These are phyloP conservation scores for Clamator glandarius DNA, from an alignment of 2,797 vertebrate species.

Conservation along the genomic window DNA sequence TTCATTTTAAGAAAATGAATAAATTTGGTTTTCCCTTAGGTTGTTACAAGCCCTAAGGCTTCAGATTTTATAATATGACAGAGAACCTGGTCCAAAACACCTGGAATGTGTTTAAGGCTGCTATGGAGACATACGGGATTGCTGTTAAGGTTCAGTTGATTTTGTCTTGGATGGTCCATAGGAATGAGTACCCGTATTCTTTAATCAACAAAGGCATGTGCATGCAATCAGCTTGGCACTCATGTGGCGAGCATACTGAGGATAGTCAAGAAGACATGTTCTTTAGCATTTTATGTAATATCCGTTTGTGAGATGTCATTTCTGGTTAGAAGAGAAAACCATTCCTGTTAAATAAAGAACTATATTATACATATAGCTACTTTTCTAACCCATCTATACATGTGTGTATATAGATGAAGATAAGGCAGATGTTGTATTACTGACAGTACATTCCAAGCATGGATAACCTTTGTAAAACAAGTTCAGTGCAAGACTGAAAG, in stretches of 20 bases:
- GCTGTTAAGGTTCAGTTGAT: constrained; percentile 23
- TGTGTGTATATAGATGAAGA: neutral
- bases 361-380: neutral
- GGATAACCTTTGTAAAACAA: neutral
- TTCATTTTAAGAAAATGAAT: constrained; percentile 13
- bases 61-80: neutral
- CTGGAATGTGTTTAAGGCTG: neutral
- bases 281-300: neutral
- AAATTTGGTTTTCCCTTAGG: neutral
- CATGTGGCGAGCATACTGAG: neutral
- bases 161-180: neutral
- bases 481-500: neutral
- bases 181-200: neutral
- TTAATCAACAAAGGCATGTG: neutral
- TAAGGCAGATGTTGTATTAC: neutral
- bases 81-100: neutral
- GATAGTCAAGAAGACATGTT: neutral
- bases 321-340: neutral
- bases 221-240: neutral
- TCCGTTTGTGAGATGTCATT: neutral
- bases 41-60: neutral
- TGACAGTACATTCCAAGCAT: neutral
- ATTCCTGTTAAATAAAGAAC: neutral
- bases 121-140: constrained; percentile 11
- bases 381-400: neutral